Conservation (phyloP, 2,797 vertebrate species). For the Eutrigla gurnardus region DNA sequence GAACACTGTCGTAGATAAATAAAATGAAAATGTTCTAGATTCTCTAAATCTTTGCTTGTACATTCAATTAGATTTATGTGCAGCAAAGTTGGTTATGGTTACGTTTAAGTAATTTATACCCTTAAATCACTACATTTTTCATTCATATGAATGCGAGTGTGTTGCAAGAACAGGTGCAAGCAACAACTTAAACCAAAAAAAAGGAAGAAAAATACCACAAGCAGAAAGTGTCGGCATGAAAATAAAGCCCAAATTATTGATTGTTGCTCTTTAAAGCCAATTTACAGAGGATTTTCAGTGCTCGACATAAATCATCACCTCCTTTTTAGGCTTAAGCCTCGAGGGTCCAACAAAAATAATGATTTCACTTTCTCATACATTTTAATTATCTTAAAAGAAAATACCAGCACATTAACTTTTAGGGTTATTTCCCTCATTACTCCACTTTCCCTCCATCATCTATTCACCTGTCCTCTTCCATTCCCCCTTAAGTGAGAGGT, state of each 20-base stretch:
- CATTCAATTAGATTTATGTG: not conserved
- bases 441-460: constrained; percentile 21
- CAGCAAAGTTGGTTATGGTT: not conserved
- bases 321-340: constrained; percentile 55
- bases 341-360: constrained; percentile 68
- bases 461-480: constrained; percentile 39
- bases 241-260: constrained; percentile 47
- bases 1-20: not conserved
- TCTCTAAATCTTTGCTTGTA: not conserved
- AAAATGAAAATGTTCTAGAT: not conserved
- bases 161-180: constrained; percentile 3
- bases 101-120: not conserved
- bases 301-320: constrained; percentile 61
- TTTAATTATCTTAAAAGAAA: constrained; percentile 72
- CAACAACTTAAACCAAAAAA: not conserved
- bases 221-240: constrained; percentile 2
- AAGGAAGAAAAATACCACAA: not conserved
- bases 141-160: not conserved
- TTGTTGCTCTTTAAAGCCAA: constrained; percentile 61
- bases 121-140: not conserved
- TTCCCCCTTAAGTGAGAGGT: constrained; percentile 41
- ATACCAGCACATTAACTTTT: constrained; percentile 64
- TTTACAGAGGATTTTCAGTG: constrained; percentile 41
- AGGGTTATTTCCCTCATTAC: constrained; percentile 66
- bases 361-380: constrained; percentile 64